Evolutionary conservation across 2,888 invertebrate species (phyloP).

Genomic region (Pegoplata infirma): DNA sequence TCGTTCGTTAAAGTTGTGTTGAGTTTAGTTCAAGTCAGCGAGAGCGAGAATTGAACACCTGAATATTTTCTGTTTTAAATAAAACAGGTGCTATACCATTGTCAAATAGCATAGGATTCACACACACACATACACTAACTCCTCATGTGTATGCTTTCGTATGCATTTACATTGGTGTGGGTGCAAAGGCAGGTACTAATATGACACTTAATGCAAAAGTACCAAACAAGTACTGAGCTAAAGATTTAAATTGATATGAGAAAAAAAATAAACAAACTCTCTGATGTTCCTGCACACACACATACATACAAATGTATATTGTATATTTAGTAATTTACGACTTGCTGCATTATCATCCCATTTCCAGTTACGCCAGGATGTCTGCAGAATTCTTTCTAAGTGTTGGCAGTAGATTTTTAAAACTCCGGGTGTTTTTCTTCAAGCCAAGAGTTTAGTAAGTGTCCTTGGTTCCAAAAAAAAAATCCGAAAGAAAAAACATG

Average conservation of each 20-base stretch:
- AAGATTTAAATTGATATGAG: conserved; percentile 31
- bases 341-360: conserved; percentile 10
- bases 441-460: conserved; percentile 7
- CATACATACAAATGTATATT: not conserved
- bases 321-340: not conserved
- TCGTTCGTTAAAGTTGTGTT: conserved; percentile 44
- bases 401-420: conserved; percentile 11
- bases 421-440: conserved; percentile 53
- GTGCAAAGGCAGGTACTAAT: conserved; percentile 35
- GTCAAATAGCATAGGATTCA: not conserved
- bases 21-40: conserved; percentile 46
- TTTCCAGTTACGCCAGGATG: conserved; percentile 49
- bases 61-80: conserved; percentile 37
- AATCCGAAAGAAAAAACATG: not conserved
- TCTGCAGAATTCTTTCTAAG: conserved; percentile 33
- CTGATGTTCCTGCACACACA: conserved; percentile 9
- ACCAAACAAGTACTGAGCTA: conserved; percentile 48
- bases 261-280: conserved; percentile 35
- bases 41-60: conserved; percentile 59
- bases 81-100: conserved; percentile 40
- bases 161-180: not conserved
- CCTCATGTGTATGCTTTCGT: not conserved
- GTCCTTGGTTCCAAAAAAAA: conserved; percentile 34
- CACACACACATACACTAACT: not conserved
- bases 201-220: conserved; percentile 46